Evolutionary conservation across 2,888 invertebrate species (phyloP), one percentile per base, ranked within the genome.

Genomic region (Tinea pellionella): DNA sequence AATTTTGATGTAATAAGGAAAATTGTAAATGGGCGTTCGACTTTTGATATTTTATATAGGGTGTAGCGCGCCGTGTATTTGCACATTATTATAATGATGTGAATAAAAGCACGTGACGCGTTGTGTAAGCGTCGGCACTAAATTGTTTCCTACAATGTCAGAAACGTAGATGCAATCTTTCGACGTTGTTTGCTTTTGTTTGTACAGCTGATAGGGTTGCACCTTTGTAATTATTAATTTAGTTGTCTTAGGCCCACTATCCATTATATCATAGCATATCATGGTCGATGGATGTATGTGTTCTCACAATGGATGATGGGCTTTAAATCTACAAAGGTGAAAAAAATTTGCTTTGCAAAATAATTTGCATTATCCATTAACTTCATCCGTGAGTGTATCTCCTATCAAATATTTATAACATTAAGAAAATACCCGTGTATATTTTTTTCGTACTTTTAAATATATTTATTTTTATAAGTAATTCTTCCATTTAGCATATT

Each of bases 1-100:
- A 84, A 84, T 83, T 85, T 84, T 79, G 72, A 75, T 75, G 76
- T 80, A 83, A 84, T 85, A 81, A 84, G 77, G 77, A 77, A 81
- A 80, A 80, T 82, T 81, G 76, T 79, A 82, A 82, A 82, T 85
- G 77, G 74, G 73, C 75, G 78, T 80, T 77, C 73, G 71, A 72
- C 68, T 75, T 72, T 72, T 74, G 69, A 74, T 74, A 72, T 74
- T 75, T 63, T 61, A 59, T 59, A 59, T 53, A 53, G 47, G 47
- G 43, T 37, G 37, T 58, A 4, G 19, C 16, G 51, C 30, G 41
- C 30, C 29, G 12, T 41, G 30, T 15, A 65, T 66, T 66, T 65
- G 62, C 63, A 63, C 65, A 62, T 67, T 67, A 65, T 68, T 69
- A 64, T 68, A 67, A 68, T 68, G 68, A 67, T 68, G 67, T 65